Evolutionary conservation across 2,113 vertebrate genomes (phyloP).

Genomic region (Crotophaga sulcirostris): DNA sequence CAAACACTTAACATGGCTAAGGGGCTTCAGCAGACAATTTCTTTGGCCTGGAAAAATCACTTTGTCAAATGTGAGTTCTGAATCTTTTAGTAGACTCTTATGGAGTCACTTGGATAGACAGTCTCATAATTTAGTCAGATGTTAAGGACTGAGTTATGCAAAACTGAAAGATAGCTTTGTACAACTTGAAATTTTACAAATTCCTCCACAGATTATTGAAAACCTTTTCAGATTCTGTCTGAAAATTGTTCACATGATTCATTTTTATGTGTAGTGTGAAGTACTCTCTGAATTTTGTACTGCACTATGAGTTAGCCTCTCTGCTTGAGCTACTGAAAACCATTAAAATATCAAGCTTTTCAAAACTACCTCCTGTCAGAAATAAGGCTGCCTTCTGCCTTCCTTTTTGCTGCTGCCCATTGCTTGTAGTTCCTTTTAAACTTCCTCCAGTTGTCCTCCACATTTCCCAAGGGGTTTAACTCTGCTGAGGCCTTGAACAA

Average conservation of each 20-base stretch:
- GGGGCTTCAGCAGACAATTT: neutral
- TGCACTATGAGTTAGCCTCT: slow-evolving; percentile 21
- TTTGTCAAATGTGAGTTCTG: neutral
- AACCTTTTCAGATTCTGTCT: neutral
- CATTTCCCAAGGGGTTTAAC: neutral
- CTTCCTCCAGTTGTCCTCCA: neutral
- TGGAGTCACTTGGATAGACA: neutral
- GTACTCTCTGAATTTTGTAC: slow-evolving; percentile 34
- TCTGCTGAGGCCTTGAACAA: neutral
- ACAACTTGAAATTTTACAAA: neutral
- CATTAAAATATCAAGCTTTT: slow-evolving; percentile 35
- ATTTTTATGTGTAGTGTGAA: slow-evolving; percentile 18
- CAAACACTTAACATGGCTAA: neutral
- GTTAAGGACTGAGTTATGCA: neutral
- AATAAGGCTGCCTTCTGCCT: slow-evolving; percentile 1
- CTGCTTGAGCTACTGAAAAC: slow-evolving; percentile 28
- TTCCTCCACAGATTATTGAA: neutral
- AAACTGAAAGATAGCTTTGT: neutral
- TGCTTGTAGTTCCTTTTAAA: slow-evolving; percentile 24
- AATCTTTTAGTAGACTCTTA: neutral
- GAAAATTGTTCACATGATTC: neutral
- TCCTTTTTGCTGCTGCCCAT: neutral
- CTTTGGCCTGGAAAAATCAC: neutral
- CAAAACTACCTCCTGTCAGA: slow-evolving; percentile 30
- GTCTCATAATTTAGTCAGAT: neutral